Evolutionary conservation across 2,888 invertebrate species (phyloP), one percentile per base, ranked within the genome.

Genomic region (Lasioglossum vierecki): DNA sequence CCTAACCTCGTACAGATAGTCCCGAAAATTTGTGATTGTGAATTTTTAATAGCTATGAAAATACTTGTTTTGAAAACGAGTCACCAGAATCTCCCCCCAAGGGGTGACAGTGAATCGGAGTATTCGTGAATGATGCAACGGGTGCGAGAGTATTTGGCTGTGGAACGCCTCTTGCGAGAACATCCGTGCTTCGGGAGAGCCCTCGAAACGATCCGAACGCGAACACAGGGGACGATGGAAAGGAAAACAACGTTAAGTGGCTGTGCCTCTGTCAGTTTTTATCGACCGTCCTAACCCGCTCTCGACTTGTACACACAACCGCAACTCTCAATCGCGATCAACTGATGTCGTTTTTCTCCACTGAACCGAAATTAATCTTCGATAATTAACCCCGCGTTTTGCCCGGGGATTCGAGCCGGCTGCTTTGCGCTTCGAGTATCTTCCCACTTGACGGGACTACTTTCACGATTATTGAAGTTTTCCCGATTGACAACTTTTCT

Each of bases 361-460:
- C 35, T 15, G 57, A 26, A 60, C 73, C 77, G 82, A 87, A 87
- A 83, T 83, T 83, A 89, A 83, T 85, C 75, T 73, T 30, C 81
- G 83, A 79, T 87, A 89, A 88, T 89, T 89, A 89, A 84, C 88
- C 80, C 70, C 15, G 41, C 4, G 41, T 68, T 53, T 44, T 63
- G 41, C 30, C 46, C 22, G 68, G 39, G 3, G 22, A 35, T 8
- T 35, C 66, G 35, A 0, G 18, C 35, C 18, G 39, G 68, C 11
- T 11, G 68, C 60, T 60, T 79, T 15, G n/a, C 70, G 18, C 63
- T 71, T 53, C 79, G 63, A 88, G 68, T 26, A 18, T 15, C 49
- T 80, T 70, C 71, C 71, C 71, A n/a, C 68, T 82, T 73, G 78
- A 82, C 30, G 66, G 18, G 49, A 80, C 79, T 78, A 60, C 57